Base-by-base conservation (phyloP, 2,113 vertebrate genomes). In the Osmerus eperlanus region DNA sequence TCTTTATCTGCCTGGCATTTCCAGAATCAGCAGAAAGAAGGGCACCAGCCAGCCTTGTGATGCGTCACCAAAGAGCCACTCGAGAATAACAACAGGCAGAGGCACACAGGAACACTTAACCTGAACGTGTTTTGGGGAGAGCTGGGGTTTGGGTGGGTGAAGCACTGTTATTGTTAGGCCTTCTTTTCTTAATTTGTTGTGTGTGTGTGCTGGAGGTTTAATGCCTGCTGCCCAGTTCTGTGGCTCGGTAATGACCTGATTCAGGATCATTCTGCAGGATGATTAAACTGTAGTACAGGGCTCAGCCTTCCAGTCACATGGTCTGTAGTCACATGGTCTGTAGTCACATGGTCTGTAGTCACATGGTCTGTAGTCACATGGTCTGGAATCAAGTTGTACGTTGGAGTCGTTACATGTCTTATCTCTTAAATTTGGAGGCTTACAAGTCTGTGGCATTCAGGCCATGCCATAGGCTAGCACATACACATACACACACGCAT, bases 1-100 rank as follows among this genome's bases (percentile, higher is more conserved):
- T 71, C 69, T 83, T 90, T 89, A 90, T 91, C 90, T 85, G 78
- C 41, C 65, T 91, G 89, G 83, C 88, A 89, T 91, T 91, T 91
- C 68, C 74, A 78, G 75, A 77, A 84, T 80, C 75, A 79, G 78
- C 75, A 53, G 60, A 18, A 65, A 65, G 80, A 65, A 47, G 67
- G 19, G 68, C 71, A 69, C 52, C 76, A 52, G 75, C 60, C 76
- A 2, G 32, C 72, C 79, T 82, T 86, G 84, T 86, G 83, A 83
- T 89, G 87, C 88, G 84, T 81, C 81, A 63, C 55, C 67, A 23
- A 23, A 70, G 86, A 85, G 86, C 76, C 52, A 32, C 61, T 75
- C 78, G n/a, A 76, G 18, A 76, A 65, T 68, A 67, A 72, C 73
- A 81, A 79, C 81, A 81, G 82, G 81, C 78, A 79, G 75, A 79